Evolutionary conservation across 2,113 vertebrate species (phyloP), one percentile per base, ranked within the genome.

Genomic region (Xyliphius kryptos): DNA sequence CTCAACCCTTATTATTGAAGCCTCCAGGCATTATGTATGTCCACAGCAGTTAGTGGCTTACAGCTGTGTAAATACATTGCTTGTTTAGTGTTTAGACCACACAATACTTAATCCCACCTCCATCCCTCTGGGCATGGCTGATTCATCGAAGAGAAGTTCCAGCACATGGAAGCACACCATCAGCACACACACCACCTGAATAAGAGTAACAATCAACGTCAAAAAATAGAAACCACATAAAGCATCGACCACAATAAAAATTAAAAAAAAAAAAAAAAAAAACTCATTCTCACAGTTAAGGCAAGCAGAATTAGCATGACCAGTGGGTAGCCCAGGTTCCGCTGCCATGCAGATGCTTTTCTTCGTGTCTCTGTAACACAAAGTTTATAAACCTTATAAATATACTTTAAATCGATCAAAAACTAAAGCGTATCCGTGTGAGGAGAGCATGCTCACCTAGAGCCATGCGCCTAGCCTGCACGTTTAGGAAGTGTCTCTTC

Each of bases 281-380:
- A 14, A 10, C 1, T 2, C 16, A 1, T 53, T 76, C 82, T 66
- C 82, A 98, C 95, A 0, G 96, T 97, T 61, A 99, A 81, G 0
- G 86, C 84, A 16, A 98, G 85, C 16, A 99, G 88, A 56, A 85
- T 74, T 21, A 99, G 83, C 95, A 98, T 97, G 67, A 83, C 95
- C 78, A 99, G 72, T 0, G 95, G 96, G 73, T 97, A 99, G 61
- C 91, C 91, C 80, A 99, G 76, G 79, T 98, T 98, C 37, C 95
- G 85, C 70, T 99, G 96, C 94, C 95, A 98, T 22, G 91, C 87
- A 0, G 95, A 99, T 0, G 93, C 93, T 72, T 79, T 92, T 65
- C 80, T 79, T 9, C 94, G 87, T 74, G 87, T 89, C 80, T 98
- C 96, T 97, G 73, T 1, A 3, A 6, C 8, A 19, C 49, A 69